A percentile compares a stretch with the other conserved stretches of the same genome.
phyloP scores from a whole-genome alignment of 2,888 invertebrate genomes.

The Escarpia spicata region DNA sequence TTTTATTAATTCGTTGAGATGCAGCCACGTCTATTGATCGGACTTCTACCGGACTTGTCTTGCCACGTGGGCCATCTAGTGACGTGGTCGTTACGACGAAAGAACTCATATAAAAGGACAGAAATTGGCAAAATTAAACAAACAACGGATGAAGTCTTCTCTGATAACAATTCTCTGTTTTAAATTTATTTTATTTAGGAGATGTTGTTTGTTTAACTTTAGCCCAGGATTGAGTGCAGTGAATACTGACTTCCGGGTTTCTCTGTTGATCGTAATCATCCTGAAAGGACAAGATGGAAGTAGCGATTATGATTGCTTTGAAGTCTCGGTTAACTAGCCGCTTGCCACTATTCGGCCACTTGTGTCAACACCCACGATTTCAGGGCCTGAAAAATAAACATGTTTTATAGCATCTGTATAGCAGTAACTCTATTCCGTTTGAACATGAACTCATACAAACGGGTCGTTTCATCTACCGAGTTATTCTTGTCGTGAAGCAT shows the following conservation, averaged over 20 bases:
- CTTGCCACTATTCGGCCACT: background rate
- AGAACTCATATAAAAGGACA: too few relatives aligned
- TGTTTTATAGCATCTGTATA: background rate
- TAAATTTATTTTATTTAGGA: too few relatives aligned
- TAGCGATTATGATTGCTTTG: background rate
- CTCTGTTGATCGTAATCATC: background rate
- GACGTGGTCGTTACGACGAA: too few relatives aligned
- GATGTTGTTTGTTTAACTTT: too few relatives aligned
- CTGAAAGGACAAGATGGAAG: background rate
- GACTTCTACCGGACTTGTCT: too few relatives aligned
- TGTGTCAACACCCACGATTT: constrained; percentile 5
- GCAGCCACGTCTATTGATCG: too few relatives aligned
- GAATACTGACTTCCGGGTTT: background rate
- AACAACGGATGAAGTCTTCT: too few relatives aligned
- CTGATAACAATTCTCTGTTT: too few relatives aligned
- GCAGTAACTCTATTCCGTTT: background rate
- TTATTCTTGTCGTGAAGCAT: background rate
- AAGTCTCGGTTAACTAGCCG: background rate
- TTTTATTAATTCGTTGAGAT: too few relatives aligned
- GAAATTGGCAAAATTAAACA: too few relatives aligned
- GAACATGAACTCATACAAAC: background rate
- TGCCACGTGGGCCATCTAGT: too few relatives aligned
- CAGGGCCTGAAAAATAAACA: constrained; percentile 12
- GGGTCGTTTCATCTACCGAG: background rate
- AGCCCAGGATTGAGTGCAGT: background rate